These are phyloP conservation scores for Acipenser oxyrinchus DNA, from an alignment of 2,797 vertebrate species.

Conservation along the genomic window DNA sequence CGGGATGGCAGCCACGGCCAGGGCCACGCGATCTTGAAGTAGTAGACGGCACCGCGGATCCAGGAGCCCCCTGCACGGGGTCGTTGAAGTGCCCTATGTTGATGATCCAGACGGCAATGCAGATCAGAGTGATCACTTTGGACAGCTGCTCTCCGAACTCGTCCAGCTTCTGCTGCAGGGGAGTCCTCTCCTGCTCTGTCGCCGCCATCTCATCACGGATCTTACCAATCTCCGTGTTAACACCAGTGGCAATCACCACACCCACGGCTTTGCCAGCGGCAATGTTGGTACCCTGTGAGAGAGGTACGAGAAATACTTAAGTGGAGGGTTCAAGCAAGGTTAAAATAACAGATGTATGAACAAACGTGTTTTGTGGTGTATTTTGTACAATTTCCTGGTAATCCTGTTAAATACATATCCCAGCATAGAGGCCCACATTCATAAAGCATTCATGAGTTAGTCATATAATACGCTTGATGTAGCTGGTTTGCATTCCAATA, in stretches of 20 bases:
- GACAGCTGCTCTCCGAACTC: conserved; percentile 96
- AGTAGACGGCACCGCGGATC: conserved; percentile 94
- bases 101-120: conserved; percentile 96
- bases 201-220: conserved; percentile 73
- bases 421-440: too few relatives aligned
- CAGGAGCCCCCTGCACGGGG: conserved; percentile 95
- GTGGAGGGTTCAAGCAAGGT: too few relatives aligned
- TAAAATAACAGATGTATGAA: too few relatives aligned
- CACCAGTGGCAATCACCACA: conserved; percentile 65
- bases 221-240: conserved; percentile 69
- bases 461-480: too few relatives aligned
- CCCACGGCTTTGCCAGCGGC: conserved; percentile 70
- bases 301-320: too few relatives aligned
- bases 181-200: conserved; percentile 88
- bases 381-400: too few relatives aligned
- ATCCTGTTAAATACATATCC: too few relatives aligned
- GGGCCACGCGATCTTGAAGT: conserved; percentile 96
- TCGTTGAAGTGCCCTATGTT: conserved; percentile 98
- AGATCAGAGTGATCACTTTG: conserved; percentile 93
- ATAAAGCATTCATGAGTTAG: too few relatives aligned
- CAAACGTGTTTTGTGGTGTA: too few relatives aligned
- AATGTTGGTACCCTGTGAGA: conserved; percentile 62
- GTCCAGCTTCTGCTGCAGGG: conserved; percentile 92
- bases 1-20: conserved; percentile 92
- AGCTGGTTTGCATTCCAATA: too few relatives aligned